phyloP scores from a whole-genome alignment of 2,888 invertebrate genomes.

The Lasioglossum figueresi region DNA sequence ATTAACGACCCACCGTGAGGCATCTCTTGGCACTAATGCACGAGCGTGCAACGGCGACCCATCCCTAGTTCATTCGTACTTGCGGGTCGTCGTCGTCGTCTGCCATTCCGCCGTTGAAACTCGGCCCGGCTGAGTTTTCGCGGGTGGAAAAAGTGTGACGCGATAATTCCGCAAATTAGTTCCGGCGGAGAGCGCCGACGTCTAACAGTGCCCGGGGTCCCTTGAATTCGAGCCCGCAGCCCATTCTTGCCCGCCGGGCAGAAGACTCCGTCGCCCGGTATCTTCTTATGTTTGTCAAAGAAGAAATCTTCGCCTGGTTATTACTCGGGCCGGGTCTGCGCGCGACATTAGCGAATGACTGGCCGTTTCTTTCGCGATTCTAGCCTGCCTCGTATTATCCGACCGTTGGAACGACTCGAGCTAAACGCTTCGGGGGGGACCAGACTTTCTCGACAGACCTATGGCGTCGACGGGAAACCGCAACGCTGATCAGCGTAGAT shows the following conservation, averaged over 20 bases:
- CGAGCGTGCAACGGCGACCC: conserved; percentile 69
- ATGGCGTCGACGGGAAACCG: not conserved
- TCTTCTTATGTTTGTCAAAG: conserved; percentile 44
- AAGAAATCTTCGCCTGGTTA: conserved; percentile 39
- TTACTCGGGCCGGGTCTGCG: conserved; percentile 32
- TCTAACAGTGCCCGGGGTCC: conserved; percentile 11
- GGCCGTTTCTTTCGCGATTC: conserved; percentile 8
- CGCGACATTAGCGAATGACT: conserved; percentile 52
- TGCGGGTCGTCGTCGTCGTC: not conserved
- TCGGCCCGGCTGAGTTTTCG: conserved; percentile 39
- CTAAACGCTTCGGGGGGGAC: not conserved
- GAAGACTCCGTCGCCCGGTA: conserved; percentile 16
- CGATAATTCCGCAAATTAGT: conserved; percentile 58
- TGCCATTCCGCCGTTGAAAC: conserved; percentile 26
- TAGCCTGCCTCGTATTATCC: not conserved
- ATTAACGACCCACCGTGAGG: conserved; percentile 75
- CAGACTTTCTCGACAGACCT: too few relatives aligned
- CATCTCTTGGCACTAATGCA: conserved; percentile 75
- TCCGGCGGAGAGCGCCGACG: conserved; percentile 21
- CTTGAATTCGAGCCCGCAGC: conserved; percentile 16
- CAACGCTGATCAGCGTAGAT: not conserved
- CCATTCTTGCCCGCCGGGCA: conserved; percentile 27
- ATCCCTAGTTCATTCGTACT: conserved; percentile 27
- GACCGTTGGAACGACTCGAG: not conserved
- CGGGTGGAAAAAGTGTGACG: conserved; percentile 34